These are phyloP conservation scores for Drosophila sechellia DNA, from an alignment of 1,140 invertebrate species.

Conservation along the genomic window DNA sequence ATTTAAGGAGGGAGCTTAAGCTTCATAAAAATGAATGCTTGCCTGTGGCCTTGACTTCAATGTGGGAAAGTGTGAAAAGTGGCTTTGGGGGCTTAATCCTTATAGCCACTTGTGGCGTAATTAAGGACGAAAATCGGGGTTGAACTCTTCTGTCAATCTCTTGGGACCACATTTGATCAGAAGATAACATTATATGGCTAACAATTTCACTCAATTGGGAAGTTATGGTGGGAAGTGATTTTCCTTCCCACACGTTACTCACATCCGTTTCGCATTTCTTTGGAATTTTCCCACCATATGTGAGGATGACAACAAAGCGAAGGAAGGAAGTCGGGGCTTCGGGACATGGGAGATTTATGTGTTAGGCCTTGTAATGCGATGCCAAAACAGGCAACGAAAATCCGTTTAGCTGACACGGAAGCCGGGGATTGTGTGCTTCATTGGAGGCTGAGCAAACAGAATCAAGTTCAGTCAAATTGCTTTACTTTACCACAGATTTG, in stretches of 20 bases:
- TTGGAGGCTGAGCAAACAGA: constrained; percentile 32
- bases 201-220: constrained; percentile 66
- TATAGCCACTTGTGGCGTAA: constrained; percentile 33
- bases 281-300: constrained; percentile 3
- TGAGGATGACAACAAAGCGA: constrained; percentile 23
- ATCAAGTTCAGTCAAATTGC: constrained; percentile 37
- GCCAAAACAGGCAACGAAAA: constrained; percentile 32
- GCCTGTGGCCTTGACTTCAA: constrained; percentile 11
- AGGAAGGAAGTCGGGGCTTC: constrained; percentile 7
- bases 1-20: not conserved
- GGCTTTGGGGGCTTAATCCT: constrained; percentile 3
- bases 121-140: constrained; percentile 16
- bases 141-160: constrained; percentile 1
- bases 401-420: constrained; percentile 38
- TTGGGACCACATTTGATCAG: not conserved
- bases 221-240: constrained; percentile 47
- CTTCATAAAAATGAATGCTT: constrained; percentile 37
- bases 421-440: constrained; percentile 21
- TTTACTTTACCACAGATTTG: constrained; percentile 38
- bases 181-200: constrained; percentile 60
- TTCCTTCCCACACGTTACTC: constrained; percentile 41
- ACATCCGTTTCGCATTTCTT: constrained; percentile 68
- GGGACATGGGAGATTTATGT: constrained; percentile 18
- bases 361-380: constrained; percentile 37
- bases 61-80: constrained; percentile 9